Evolutionary conservation across 2,797 vertebrate species (phyloP).

Genomic region (Cuculus canorus): DNA sequence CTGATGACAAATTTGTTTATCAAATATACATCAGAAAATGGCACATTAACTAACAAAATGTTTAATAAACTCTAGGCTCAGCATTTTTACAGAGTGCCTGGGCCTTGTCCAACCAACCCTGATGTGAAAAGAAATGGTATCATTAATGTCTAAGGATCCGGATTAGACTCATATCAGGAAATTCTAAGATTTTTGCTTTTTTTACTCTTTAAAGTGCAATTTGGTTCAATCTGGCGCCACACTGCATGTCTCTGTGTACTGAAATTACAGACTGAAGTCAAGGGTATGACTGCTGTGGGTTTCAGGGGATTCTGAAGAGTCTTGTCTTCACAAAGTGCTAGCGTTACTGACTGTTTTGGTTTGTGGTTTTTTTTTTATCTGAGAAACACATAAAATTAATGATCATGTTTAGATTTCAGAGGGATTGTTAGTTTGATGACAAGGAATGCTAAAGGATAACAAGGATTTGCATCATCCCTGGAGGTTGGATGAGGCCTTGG

Average conservation of each 20-base stretch:
- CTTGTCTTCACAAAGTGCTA: background rate
- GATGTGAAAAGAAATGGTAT: background rate
- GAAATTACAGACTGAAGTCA: background rate
- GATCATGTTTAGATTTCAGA: background rate
- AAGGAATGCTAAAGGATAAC: background rate
- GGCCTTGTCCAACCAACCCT: background rate
- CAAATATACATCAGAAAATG: conserved; percentile 54
- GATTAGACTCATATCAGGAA: background rate
- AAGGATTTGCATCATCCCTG: too few relatives aligned
- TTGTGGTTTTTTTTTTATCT: background rate
- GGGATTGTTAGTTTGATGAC: background rate
- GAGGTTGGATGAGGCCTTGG: too few relatives aligned
- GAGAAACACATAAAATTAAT: background rate
- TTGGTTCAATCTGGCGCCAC: background rate
- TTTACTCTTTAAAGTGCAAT: background rate
- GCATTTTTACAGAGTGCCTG: conserved; percentile 27
- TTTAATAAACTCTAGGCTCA: conserved; percentile 50
- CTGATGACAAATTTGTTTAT: conserved; percentile 57
- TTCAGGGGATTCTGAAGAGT: background rate
- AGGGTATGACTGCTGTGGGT: background rate
- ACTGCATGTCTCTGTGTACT: background rate
- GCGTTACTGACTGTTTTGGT: background rate
- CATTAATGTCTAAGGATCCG: background rate
- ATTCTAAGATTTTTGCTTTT: conserved; percentile 1
- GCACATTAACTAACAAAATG: conserved; percentile 48